Base-by-base conservation (phyloP, 1,140 invertebrate species). In the Drosophila lowei region DNA sequence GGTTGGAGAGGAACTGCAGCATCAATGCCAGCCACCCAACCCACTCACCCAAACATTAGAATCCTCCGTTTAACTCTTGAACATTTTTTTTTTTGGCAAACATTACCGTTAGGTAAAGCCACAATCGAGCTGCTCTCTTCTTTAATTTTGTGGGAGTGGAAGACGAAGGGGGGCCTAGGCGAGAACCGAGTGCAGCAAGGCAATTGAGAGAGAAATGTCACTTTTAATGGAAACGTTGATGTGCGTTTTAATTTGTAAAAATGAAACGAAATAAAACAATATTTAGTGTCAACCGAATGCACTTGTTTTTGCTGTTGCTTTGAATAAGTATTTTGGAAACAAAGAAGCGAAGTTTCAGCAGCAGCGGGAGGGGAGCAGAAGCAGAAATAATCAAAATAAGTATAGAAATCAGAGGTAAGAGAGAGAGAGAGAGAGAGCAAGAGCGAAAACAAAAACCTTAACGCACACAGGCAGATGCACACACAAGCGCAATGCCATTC, bases 351-450 rank as follows among this genome's bases (percentile, higher is more conserved):
- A 68, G 2, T 34, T 11, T 8, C 30, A 3, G 30, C 0, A 9
- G 30, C 30, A 34, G 30, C 2, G 30, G 30, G 8, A 34, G 3
- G 8, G 30, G 30, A 11, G 30, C 9, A 11, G 30, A 9, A 68
- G 34, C 21, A 62, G 42, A 66, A 78, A 83, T 83, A 78, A 81
- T 84, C 72, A 79, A 84, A 83, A 76, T 63, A 85, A 54, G 74
- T 73, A 77, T 61, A 71, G 53, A 52, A 73, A 67, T 46, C 66
- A 28, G 43, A 61, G 23, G 23, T 5, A 5, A 76, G 30, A 34
- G 2, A 49, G 41, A 50, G 43, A 66, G 42, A 46, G 46, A 55
- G 34, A 48, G n/a, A 23, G 42, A 18, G 21, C 25, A 54, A 59
- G 60, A 55, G 43, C 50, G 44, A 78, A 64, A 52, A 67, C 56